A percentile compares a stretch with the other conserved stretches of the same genome.
Conservation (phyloP, 2,888 invertebrate genomes). For the Lypha dubia region DNA sequence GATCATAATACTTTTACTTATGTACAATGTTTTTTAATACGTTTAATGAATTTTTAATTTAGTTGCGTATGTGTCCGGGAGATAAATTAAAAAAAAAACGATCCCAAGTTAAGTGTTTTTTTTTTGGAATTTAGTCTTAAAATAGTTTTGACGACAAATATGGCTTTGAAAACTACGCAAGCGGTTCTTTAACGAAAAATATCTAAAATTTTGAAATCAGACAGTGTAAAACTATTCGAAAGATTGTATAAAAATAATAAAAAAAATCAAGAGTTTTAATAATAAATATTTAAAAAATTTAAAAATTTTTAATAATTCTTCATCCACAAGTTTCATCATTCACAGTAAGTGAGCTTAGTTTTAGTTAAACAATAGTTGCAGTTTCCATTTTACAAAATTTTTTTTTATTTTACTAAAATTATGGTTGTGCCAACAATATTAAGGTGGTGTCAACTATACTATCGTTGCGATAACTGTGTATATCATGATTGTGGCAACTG, state of each 20-base stretch:
- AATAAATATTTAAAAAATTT: neutral
- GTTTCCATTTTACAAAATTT: too few relatives aligned
- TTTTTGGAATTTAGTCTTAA: constrained; percentile 2
- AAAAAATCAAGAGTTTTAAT: neutral
- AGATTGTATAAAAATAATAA: neutral
- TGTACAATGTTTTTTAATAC: constrained; percentile 13
- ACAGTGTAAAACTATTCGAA: neutral
- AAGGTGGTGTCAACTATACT: too few relatives aligned
- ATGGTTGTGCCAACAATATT: too few relatives aligned
- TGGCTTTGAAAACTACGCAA: neutral
- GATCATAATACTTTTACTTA: neutral
- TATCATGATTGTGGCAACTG: too few relatives aligned
- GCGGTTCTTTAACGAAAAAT: neutral
- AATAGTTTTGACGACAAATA: constrained; percentile 12
- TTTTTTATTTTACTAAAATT: too few relatives aligned
- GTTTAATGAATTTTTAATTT: constrained; percentile 61
- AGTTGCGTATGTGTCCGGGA: neutral
- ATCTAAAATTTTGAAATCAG: neutral
- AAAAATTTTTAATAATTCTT: neutral
- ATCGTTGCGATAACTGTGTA: too few relatives aligned
- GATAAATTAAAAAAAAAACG: constrained; percentile 6
- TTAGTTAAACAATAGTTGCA: too few relatives aligned
- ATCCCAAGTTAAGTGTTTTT: neutral
- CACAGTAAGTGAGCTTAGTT: too few relatives aligned
- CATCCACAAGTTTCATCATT: too few relatives aligned